Percentiles rank a stretch among this genome's conserved stretches.
These are phyloP conservation scores for Tetragonisca angustula DNA, from an alignment of 2,888 invertebrate genomes.

Conservation along the genomic window DNA sequence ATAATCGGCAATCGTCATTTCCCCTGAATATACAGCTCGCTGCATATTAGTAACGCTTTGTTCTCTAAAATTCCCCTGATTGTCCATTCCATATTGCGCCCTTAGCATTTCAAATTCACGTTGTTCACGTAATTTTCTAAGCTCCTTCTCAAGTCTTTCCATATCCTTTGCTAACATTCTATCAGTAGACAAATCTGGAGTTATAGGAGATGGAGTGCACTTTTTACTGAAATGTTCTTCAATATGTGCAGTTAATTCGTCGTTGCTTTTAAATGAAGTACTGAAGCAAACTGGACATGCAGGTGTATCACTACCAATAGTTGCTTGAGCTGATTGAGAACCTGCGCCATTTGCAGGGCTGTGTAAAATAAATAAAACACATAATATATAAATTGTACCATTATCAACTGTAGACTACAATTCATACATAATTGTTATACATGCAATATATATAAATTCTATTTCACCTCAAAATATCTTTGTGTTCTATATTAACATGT, in stretches of 20 bases:
- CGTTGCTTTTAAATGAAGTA: slow-evolving; percentile 82
- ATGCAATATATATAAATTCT: not conserved
- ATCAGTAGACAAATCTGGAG: slow-evolving; percentile 84
- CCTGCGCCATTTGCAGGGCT: slow-evolving; percentile 81
- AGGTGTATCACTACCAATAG: slow-evolving; percentile 80
- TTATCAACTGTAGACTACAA: not conserved
- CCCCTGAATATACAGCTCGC: slow-evolving; percentile 93
- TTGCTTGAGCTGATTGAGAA: slow-evolving; percentile 78
- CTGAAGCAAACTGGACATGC: slow-evolving; percentile 84
- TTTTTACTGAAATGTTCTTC: slow-evolving; percentile 90
- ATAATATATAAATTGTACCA: not conserved
- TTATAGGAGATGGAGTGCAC: slow-evolving; percentile 83
- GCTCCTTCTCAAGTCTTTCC: slow-evolving; percentile 87
- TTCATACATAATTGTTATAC: not conserved
- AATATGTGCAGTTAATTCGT: slow-evolving; percentile 90
- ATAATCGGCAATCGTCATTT: slow-evolving; percentile 93
- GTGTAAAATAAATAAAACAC: not conserved
- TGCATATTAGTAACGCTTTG: slow-evolving; percentile 92
- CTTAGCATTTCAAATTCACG: slow-evolving; percentile 92
- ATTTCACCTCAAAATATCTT: slow-evolving; percentile 91
- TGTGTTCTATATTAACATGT: slow-evolving; percentile 94
- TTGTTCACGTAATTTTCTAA: slow-evolving; percentile 90
- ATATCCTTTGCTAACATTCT: slow-evolving; percentile 85
- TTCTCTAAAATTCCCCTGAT: slow-evolving; percentile 92
- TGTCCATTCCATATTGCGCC: slow-evolving; percentile 95